A percentile compares a stretch with the other conserved stretches of the same genome.
Conservation (phyloP, 2,888 invertebrate species). For the Ennomos quercinarius region DNA sequence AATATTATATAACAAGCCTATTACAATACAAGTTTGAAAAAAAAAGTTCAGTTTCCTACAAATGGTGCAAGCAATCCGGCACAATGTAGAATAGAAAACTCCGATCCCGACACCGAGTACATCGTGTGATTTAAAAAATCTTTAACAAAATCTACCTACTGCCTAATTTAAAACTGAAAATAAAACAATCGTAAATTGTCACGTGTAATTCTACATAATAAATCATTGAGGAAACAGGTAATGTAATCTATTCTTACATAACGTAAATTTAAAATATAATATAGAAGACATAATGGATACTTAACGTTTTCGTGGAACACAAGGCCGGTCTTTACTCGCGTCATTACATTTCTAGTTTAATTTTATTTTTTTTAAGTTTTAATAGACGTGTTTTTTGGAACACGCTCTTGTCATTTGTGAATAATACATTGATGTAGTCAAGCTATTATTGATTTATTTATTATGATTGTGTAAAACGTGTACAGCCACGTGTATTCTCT, state of each 20-base stretch:
- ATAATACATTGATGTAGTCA: constrained; percentile 8
- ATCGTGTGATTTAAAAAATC: no score
- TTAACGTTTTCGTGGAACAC: constrained; percentile 16
- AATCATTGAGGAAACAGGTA: constrained; percentile 12
- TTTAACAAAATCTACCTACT: constrained; percentile 10
- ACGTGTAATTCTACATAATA: constrained; percentile 7
- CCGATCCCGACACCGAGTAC: no score
- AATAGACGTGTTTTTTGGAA: constrained; percentile 13
- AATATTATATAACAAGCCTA: no score
- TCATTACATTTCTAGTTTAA: constrained; percentile 12
- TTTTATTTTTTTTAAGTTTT: constrained; percentile 16
- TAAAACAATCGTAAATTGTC: constrained; percentile 17
- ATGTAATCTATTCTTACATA: constrained; percentile 20
- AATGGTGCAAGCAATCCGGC: no score
- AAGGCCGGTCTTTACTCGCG: constrained; percentile 23
- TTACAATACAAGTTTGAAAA: no score
- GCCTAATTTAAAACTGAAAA: constrained; percentile 16
- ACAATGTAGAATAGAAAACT: no score
- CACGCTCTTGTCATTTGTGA: constrained; percentile 15
- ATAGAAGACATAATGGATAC: constrained; percentile 24
- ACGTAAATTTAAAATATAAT: constrained; percentile 24
- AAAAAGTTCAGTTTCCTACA: no score
- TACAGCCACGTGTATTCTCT: no score
- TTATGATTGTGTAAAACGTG: no score
- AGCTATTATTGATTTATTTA: constrained; percentile 9